Evolutionary conservation across 2,797 vertebrate species (phyloP), one percentile per base, ranked within the genome.

Genomic region (Scomberomorus guttatus): DNA sequence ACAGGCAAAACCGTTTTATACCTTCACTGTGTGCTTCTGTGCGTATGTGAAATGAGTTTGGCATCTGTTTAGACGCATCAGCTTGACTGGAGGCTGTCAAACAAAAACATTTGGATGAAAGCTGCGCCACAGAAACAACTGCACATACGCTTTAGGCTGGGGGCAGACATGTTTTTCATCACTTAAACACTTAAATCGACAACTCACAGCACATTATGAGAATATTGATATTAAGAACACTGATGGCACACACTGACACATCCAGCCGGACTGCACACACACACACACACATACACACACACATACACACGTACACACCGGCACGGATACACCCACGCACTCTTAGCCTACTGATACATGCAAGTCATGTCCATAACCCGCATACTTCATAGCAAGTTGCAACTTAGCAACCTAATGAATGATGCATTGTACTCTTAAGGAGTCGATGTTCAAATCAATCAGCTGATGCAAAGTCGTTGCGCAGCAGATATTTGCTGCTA

Each of bases 291-390:
- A 17, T 13, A 48, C 18, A 20, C 34, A 59, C 44, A 18, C 44
- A 18, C 46, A 79, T 69, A 80, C 81, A 80, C 22, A 78, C 65
- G 83, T 76, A 85, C 85, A 83, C 86, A 90, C 89, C 77, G 90
- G 87, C 84, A 81, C 79, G 84, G 83, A 90, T 90, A 93, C 94
- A 92, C 93, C 92, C 93, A 94, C 94, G 88, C 93, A 93, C 90
- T 80, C 86, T 77, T 58, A 85, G 82, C 89, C 83, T 75, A 25
- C 83, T 83, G 86, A 83, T 89, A 91, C 88, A 87, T 92, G 91
- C 91, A 92, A 91, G 92, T 89, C 91, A 90, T 93, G 91, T 91
- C 86, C 83, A 75, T 90, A 79, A 89, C 73, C 84, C 64, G 84
- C 87, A 85, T 75, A 84, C 60, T 86, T 79, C 75, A 25, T 65